These are phyloP conservation scores for Lycocerus yunnanus DNA, from an alignment of 2,888 invertebrate species.

Conservation along the genomic window DNA sequence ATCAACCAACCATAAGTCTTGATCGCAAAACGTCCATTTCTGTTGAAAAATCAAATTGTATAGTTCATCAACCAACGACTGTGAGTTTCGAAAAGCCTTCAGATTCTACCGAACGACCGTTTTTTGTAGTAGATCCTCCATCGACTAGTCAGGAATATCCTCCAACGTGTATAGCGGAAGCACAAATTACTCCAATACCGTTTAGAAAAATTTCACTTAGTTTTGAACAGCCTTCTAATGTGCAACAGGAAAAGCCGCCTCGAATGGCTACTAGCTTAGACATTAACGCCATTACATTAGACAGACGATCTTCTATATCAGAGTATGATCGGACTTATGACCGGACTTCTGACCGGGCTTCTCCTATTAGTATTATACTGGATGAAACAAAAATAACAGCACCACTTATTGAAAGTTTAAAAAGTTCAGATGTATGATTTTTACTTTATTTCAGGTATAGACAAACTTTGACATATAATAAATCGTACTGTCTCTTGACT, in stretches of 20 bases:
- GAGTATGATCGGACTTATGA: conserved; percentile 33
- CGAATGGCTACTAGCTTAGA: conserved; percentile 51
- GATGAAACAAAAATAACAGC: conserved; percentile 52
- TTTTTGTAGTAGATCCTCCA: conserved; percentile 34
- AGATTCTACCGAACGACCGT: conserved; percentile 34
- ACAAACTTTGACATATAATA: background rate
- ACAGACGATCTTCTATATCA: conserved; percentile 41
- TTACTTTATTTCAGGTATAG: background rate
- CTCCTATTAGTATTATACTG: conserved; percentile 45
- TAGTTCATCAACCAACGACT: conserved; percentile 29
- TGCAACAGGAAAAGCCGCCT: conserved; percentile 43
- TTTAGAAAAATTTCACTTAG: conserved; percentile 49
- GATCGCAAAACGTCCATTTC: conserved; percentile 44
- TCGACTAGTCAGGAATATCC: conserved; percentile 29
- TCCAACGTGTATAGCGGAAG: conserved; percentile 10
- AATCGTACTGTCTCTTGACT: background rate
- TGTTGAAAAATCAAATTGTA: conserved; percentile 40
- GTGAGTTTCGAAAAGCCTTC: conserved; percentile 34
- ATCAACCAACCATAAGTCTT: conserved; percentile 41
- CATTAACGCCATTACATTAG: conserved; percentile 41
- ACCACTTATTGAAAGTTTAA: conserved; percentile 50
- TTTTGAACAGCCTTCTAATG: conserved; percentile 47
- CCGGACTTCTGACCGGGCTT: conserved; percentile 25
- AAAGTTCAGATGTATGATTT: conserved; percentile 53
- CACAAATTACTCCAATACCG: conserved; percentile 24